Conservation (phyloP, 2,888 invertebrate genomes). For the Perithous albicinctus region DNA sequence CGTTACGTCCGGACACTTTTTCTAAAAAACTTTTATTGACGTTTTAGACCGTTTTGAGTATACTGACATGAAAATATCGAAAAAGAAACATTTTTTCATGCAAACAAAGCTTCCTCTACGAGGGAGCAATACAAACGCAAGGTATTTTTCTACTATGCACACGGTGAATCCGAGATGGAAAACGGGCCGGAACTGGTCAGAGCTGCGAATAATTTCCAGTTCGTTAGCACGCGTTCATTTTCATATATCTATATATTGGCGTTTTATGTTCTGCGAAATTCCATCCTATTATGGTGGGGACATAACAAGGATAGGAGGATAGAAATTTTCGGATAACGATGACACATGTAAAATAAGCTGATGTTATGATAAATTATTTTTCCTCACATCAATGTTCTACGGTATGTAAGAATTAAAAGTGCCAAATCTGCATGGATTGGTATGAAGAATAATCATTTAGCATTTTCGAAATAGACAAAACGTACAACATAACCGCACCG, state of each 20-base stretch:
- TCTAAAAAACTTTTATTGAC: too few species aligned
- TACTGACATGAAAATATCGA: too few species aligned
- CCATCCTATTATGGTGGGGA: not conserved
- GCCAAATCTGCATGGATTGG: not conserved
- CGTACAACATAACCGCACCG: too few species aligned
- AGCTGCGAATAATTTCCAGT: constrained; percentile 59
- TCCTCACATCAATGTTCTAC: not conserved
- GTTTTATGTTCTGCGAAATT: not conserved
- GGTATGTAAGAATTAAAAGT: not conserved
- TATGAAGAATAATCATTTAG: too few species aligned
- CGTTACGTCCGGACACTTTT: too few species aligned
- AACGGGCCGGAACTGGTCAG: constrained; percentile 22
- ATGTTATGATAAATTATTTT: not conserved
- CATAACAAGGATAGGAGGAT: not conserved
- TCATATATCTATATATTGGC: not conserved
- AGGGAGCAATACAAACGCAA: not conserved
- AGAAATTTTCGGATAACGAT: not conserved
- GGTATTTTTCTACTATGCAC: constrained; percentile 2
- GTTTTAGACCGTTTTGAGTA: too few species aligned
- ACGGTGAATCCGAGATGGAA: constrained; percentile 24
- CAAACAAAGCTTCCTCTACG: too few species aligned
- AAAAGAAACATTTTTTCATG: too few species aligned
- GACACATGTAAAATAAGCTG: not conserved
- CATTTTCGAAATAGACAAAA: too few species aligned
- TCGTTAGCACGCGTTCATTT: constrained; percentile 54